Evolutionary conservation across 2,113 vertebrate species (phyloP).

Genomic region (Rynchops niger): DNA sequence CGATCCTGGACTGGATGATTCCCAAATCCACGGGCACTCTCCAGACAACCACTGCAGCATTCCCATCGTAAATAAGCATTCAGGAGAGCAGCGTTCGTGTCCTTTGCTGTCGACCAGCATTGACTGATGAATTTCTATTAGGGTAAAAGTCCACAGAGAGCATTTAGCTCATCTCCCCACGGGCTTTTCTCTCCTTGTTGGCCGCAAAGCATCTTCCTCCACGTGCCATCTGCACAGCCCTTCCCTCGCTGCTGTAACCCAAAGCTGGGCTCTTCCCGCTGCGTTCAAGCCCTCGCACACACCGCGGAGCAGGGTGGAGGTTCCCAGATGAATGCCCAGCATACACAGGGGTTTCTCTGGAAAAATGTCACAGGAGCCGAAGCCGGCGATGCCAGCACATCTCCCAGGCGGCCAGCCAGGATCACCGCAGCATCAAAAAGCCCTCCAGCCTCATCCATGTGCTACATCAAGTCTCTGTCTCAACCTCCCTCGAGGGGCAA

Average conservation of each 20-base stretch:
- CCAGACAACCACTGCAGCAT: background rate
- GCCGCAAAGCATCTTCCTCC: background rate
- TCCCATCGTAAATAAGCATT: background rate
- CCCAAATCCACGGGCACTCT: background rate
- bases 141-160: background rate
- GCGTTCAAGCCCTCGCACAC: accelerated
- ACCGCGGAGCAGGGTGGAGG: accelerated
- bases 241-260: background rate
- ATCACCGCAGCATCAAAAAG: background rate
- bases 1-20: background rate
- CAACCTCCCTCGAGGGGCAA: background rate
- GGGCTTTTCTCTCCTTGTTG: accelerated
- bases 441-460: background rate
- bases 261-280: background rate
- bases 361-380: background rate
- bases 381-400: background rate
- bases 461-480: accelerated
- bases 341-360: accelerated
- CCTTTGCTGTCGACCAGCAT: background rate
- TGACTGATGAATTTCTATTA: background rate
- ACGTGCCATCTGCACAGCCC: background rate
- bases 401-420: background rate
- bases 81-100: background rate
- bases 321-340: background rate
- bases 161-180: background rate